These are phyloP conservation scores for Oopsacas minuta DNA, from an alignment of 37 sponge, comb jelly and placozoan genomes.

Conservation along the genomic window DNA sequence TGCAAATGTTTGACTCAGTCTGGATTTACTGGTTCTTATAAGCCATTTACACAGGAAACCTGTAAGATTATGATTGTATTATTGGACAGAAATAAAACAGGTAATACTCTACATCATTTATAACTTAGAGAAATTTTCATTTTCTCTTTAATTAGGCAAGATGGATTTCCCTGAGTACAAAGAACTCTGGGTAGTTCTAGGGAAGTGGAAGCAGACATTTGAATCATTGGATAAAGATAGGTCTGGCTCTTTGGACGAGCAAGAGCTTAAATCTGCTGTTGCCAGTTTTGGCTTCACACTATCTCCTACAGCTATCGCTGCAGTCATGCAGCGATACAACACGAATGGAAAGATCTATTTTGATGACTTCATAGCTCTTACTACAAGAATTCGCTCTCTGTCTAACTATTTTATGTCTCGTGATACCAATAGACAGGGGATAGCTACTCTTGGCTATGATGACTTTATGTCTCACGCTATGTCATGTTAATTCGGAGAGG, in stretches of 20 bases:
- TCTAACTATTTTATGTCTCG: constrained; percentile 55
- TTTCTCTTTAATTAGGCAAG: constrained; percentile 40
- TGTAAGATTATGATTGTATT: constrained; percentile 78
- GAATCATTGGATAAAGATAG: constrained; percentile 51
- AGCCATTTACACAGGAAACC: constrained; percentile 71
- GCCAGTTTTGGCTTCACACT: constrained; percentile 48
- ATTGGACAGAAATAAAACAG: constrained; percentile 48
- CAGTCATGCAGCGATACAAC: constrained; percentile 40
- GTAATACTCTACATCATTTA: background rate
- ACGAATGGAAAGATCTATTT: constrained; percentile 43
- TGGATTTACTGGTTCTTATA: constrained; percentile 47
- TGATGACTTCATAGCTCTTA: constrained; percentile 60
- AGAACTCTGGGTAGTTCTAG: constrained; percentile 61
- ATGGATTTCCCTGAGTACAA: constrained; percentile 91
- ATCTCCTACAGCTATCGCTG: constrained; percentile 37
- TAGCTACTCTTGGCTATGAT: constrained; percentile 53
- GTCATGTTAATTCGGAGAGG: constrained; percentile 10
- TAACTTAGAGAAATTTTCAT: too few relatives aligned
- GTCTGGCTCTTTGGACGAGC: constrained; percentile 51
- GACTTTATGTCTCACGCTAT: constrained; percentile 31
- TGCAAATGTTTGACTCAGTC: constrained; percentile 52
- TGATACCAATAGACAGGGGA: constrained; percentile 47
- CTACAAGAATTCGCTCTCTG: constrained; percentile 40
- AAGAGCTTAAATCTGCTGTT: constrained; percentile 60
- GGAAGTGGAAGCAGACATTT: constrained; percentile 66